Evolutionary conservation across 64 coral and sea anemone species (phyloP).

Genomic region (Dendronephthya gigantea): DNA sequence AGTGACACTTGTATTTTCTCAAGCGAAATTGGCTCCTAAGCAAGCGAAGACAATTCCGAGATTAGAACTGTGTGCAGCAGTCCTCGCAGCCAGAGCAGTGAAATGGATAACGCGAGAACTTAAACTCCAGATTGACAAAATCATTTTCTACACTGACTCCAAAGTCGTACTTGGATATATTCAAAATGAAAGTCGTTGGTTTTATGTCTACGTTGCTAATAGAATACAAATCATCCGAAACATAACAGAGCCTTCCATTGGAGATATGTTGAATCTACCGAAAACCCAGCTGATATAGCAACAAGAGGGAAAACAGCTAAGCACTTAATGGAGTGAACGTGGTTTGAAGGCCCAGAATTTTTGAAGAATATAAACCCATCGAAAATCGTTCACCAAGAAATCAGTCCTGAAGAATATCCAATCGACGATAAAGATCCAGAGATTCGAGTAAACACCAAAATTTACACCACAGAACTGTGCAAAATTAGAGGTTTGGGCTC

Average conservation of each 20-base stretch:
- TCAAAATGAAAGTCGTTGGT: background rate
- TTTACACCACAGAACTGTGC: background rate
- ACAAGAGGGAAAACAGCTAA: background rate
- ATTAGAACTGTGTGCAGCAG: background rate
- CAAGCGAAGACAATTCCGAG: background rate
- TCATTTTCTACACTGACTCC: constrained; percentile 9
- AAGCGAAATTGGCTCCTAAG: background rate
- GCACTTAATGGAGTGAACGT: background rate
- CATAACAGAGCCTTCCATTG: background rate
- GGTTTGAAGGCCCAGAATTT: background rate
- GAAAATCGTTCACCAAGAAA: background rate
- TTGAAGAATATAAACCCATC: background rate
- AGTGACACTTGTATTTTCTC: background rate
- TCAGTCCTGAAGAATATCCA: background rate
- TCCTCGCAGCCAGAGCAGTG: background rate
- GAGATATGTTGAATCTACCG: background rate
- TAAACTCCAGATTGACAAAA: background rate
- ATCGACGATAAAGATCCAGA: background rate
- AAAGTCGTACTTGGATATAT: constrained; percentile 11
- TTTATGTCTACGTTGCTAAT: background rate
- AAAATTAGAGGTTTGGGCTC: background rate
- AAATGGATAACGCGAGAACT: background rate
- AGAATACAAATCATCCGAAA: background rate
- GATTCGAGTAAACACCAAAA: background rate
- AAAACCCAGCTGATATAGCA: background rate